Evolutionary conservation across 2,113 vertebrate genomes (phyloP), one percentile per base, ranked within the genome.

Genomic region (Chinchilla lanigera): DNA sequence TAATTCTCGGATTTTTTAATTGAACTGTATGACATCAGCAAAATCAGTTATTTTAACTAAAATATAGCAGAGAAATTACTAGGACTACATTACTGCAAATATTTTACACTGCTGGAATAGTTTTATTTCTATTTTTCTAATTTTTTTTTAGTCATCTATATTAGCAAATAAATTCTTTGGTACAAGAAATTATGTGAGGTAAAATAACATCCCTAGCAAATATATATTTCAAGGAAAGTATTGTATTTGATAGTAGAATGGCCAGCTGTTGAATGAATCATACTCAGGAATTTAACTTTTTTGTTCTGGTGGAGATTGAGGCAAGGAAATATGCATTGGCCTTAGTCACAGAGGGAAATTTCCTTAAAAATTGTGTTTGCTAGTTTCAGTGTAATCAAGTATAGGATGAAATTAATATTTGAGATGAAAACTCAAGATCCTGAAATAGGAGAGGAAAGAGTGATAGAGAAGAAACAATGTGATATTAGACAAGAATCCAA

Each of bases 11-110:
- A 88, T 67, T 77, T 93, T 91, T 91, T 13, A 91, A 30, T 41
- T 92, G 56, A 91, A 26, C 30, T 58, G 0, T 88, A 28, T 78
- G 38, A 61, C 47, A 41, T 91, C 47, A 93, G 22, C 35, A 81
- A 81, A 89, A 73, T 44, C 54, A 94, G 50, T 93, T 87, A 95
- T 86, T 94, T 93, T 83, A 96, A 93, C 33, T 54, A 63, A 86
- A 30, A 92, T 52, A 47, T 38, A 89, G 86, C 44, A 91, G 61
- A 73, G 38, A 78, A 80, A 78, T 90, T 90, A 44, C 84, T 35
- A 92, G n/a, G 35, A 61, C 19, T 85, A 28, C 7, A 75, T 95
- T 28, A 47, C 63, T 92, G 13, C 7, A 84, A 54, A 84, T 65
- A 94, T 82, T 95, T 86, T 89, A 92, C 24, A 82, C 0, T 38